phyloP scores from a whole-genome alignment of 2,797 vertebrate genomes.

The Hyperoplus immaculatus region DNA sequence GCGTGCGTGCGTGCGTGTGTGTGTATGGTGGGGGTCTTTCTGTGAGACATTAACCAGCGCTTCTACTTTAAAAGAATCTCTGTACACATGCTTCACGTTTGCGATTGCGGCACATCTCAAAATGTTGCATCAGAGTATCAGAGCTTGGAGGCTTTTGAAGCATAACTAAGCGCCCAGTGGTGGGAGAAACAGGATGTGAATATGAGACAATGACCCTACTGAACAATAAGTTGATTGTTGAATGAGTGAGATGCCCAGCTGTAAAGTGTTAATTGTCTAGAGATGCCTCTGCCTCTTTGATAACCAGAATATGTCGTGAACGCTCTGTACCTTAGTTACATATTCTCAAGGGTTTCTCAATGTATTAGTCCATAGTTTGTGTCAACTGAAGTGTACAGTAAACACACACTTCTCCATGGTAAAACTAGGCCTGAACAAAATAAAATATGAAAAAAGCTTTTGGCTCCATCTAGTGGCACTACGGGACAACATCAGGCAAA shows the following conservation, averaged over 20 bases:
- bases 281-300: background rate
- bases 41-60: constrained; percentile 57
- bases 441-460: constrained; percentile 13
- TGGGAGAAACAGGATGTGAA: constrained; percentile 24
- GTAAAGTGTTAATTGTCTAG: background rate
- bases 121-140: constrained; percentile 71
- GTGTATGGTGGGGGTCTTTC: constrained; percentile 29
- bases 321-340: background rate
- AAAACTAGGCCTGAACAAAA: background rate
- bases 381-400: background rate
- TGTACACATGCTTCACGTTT: constrained; percentile 44
- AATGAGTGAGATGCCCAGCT: background rate
- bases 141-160: constrained; percentile 61
- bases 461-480: constrained; percentile 78
- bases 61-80: constrained; percentile 39
- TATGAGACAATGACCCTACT: constrained; percentile 36
- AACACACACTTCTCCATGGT: background rate
- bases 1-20: no score
- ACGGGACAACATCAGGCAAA: background rate
- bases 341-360: background rate
- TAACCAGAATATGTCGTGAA: background rate
- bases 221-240: constrained; percentile 10
- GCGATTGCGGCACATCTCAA: constrained; percentile 54
- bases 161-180: constrained; percentile 24
- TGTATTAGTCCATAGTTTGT: background rate